These are phyloP conservation scores for Lithodes maja DNA, from an alignment of 2,888 invertebrate genomes.

Conservation along the genomic window DNA sequence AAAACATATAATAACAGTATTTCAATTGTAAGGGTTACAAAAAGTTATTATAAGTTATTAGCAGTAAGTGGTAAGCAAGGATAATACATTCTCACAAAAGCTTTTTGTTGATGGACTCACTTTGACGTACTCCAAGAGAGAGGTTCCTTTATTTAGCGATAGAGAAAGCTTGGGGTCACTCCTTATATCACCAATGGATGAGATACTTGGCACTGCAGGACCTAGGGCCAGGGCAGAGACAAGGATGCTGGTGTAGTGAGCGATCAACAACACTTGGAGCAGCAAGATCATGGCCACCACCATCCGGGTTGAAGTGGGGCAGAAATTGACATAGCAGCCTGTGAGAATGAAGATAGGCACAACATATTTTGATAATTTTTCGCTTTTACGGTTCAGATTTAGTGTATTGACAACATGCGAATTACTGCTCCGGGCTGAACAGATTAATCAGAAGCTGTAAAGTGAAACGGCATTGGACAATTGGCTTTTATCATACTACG, in stretches of 20 bases:
- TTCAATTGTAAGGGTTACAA: no score
- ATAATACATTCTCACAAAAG: no score
- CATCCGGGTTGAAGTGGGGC: neutral
- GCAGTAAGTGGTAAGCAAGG: no score
- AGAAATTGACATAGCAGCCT: neutral
- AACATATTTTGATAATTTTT: no score
- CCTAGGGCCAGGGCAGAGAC: slow-evolving; percentile 32
- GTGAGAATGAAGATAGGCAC: neutral
- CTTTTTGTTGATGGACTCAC: neutral
- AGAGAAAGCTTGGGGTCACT: neutral
- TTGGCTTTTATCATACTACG: neutral
- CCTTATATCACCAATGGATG: slow-evolving; percentile 15
- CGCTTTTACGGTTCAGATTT: neutral
- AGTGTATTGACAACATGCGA: neutral
- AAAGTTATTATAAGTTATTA: no score
- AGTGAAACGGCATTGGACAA: neutral
- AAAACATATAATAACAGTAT: no score
- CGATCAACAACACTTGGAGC: slow-evolving; percentile 12
- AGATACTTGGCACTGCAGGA: slow-evolving; percentile 3
- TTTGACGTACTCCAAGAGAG: slow-evolving; percentile 10
- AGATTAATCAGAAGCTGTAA: neutral
- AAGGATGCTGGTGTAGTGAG: slow-evolving; percentile 42
- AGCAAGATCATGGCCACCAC: neutral
- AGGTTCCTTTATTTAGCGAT: neutral
- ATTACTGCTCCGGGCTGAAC: neutral